A percentile compares a stretch with the other conserved stretches of the same genome.
Conservation (phyloP, 2,888 invertebrate genomes). For the Agrypnus murinus region DNA sequence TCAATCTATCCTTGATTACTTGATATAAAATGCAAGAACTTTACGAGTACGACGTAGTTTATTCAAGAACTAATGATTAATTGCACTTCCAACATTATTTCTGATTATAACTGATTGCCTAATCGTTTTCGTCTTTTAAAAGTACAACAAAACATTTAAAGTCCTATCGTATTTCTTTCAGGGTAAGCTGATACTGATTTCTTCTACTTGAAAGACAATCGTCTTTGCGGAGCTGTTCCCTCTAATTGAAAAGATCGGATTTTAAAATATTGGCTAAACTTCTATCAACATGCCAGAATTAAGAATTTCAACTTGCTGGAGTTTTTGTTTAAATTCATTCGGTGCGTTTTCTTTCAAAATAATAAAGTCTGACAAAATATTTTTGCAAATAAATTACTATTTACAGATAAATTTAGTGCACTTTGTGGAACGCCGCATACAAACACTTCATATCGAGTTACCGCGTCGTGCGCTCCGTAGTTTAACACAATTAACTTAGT, state of each 20-base stretch:
- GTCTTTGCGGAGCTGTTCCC: background rate
- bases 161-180: background rate
- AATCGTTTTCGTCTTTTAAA: conserved; percentile 4
- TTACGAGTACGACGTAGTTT: too few relatives aligned
- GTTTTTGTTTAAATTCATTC: too few relatives aligned
- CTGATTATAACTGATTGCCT: background rate
- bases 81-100: too few relatives aligned
- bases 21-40: too few relatives aligned
- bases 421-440: conserved; percentile 26
- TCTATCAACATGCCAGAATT: too few relatives aligned
- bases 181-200: conserved; percentile 7
- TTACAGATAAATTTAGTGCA: conserved; percentile 35
- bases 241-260: conserved; percentile 24
- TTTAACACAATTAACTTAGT: conserved; percentile 46
- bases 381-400: conserved; percentile 10
- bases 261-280: background rate
- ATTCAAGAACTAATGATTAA: too few relatives aligned
- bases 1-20: too few relatives aligned
- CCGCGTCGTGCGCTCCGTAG: conserved; percentile 33
- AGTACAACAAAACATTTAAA: conserved; percentile 4
- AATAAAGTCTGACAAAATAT: background rate
- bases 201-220: conserved; percentile 8
- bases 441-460: conserved; percentile 47
- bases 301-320: too few relatives aligned
- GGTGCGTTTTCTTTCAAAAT: too few relatives aligned